Evolutionary conservation across 53 echinoderm and acorn worm genomes (phyloP), one percentile per base, ranked within the genome.

Genomic region (Holothuria scabra): DNA sequence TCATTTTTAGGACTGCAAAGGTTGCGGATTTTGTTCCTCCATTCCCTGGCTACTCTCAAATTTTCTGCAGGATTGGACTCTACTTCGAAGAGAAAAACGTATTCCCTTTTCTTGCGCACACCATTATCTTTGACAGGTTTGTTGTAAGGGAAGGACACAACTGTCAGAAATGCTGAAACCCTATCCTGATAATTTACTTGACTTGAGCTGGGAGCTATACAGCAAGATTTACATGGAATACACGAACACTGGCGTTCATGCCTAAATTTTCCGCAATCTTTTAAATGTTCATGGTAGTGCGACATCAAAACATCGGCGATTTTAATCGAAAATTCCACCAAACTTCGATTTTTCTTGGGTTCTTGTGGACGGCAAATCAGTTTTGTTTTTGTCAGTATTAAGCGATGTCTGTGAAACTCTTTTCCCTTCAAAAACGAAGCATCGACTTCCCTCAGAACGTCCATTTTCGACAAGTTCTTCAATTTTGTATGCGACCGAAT

Each of bases 41-140:
- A 79, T 25, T 79, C 79, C 79, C 56, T 46, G 12, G 32, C 79
- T 16, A 79, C n/a, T 26, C 18, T 32, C 18, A 79, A 30, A 25
- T 79, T 79, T 57, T 64, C 82, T 19, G 60, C 30, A 30, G 31
- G 80, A 33, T n/a, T 61, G 13, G 19, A 18, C 21, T 64, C 48
- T 37, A 37, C 48, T 20, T 44, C 82, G 14, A 81, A 63, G 4
- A 61, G 64, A 59, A 81, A 62, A 12, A 81, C 60, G 64, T 33
- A 38, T 81, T 81, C 82, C 41, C 64, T 81, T 49, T 81, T 61
- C 64, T 81, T 81, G 13, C 82, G 25, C 12, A 64, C 38, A 24
- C 82, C 82, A 26, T 46, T 37, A 20, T 81, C 63, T 46, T 33
- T 41, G 1, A 37, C 64, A 64, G 34, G 18, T 28, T 81, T 81